A percentile compares a stretch with the other conserved stretches of the same genome.
Evolutionary conservation across 1,140 invertebrate genomes (phyloP).

Genomic region (Dysdera silvatica): DNA sequence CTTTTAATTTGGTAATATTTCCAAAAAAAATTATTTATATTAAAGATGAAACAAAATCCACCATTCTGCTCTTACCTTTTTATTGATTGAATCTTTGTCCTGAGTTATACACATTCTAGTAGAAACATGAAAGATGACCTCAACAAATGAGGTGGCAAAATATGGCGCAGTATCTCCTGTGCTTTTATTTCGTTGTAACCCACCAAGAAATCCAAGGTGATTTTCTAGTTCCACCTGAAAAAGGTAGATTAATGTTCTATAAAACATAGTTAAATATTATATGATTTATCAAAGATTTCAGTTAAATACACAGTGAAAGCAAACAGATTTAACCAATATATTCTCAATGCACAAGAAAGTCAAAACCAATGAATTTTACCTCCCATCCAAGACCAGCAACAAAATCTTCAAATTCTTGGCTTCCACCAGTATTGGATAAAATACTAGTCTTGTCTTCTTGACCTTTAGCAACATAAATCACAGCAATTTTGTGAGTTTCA

Average conservation of each 20-base stretch:
- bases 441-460: constrained; percentile 94
- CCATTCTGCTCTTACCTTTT: no score
- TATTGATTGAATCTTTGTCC: constrained; percentile 69
- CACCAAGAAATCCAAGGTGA: constrained; percentile 93
- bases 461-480: constrained; percentile 93
- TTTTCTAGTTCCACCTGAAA: constrained; percentile 75
- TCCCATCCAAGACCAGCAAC: constrained; percentile 92
- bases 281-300: neutral
- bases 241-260: neutral
- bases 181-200: constrained; percentile 79
- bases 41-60: no score
- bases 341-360: neutral
- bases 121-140: constrained; percentile 94
- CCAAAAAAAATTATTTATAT: no score
- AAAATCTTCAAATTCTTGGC: constrained; percentile 89
- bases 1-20: no score
- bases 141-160: constrained; percentile 84
- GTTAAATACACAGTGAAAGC: neutral
- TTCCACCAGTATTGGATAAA: constrained; percentile 70
- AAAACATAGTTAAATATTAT: neutral
- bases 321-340: constrained; percentile 1
- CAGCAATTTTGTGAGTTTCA: constrained; percentile 98
- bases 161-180: constrained; percentile 91
- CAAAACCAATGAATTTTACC: constrained; percentile 47
- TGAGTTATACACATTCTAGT: constrained; percentile 65